Conservation (phyloP, 2,113 vertebrate genomes). For the Triplophysa rosa region DNA sequence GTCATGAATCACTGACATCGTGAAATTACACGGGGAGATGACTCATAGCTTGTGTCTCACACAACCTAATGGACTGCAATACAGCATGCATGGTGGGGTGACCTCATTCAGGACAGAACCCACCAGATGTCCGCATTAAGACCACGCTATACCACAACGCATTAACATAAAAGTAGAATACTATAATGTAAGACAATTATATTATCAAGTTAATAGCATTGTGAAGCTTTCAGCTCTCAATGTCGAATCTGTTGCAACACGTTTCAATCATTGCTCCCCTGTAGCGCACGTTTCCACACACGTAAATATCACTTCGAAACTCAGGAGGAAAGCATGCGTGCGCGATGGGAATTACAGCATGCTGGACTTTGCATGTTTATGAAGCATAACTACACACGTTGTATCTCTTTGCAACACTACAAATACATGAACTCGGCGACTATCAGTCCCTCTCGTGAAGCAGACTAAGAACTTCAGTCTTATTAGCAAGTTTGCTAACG, state of each 20-base stretch:
- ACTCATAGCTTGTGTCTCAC: not conserved
- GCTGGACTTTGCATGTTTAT: not conserved
- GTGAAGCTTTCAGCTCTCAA: not conserved
- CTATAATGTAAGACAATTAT: not conserved
- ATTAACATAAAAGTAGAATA: not conserved
- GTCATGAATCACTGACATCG: not conserved
- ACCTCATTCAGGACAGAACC: slow-evolving; percentile 26
- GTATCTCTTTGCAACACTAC: not conserved
- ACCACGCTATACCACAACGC: not conserved
- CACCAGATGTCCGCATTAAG: slow-evolving; percentile 28
- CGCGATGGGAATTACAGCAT: not conserved
- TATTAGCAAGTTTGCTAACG: slow-evolving; percentile 32
- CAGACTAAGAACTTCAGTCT: slow-evolving; percentile 8
- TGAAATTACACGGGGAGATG: not conserved
- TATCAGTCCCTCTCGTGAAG: not conserved
- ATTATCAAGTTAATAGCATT: not conserved
- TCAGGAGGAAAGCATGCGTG: not conserved
- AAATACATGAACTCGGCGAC: not conserved
- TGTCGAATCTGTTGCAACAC: not conserved
- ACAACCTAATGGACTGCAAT: not conserved
- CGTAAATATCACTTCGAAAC: not conserved
- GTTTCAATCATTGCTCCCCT: not conserved
- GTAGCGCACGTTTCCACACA: not conserved
- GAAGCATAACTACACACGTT: not conserved
- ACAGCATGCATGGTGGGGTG: slow-evolving; percentile 2